phyloP scores from a whole-genome alignment of 1,140 invertebrate genomes.

The Lutraria rhynchaena region DNA sequence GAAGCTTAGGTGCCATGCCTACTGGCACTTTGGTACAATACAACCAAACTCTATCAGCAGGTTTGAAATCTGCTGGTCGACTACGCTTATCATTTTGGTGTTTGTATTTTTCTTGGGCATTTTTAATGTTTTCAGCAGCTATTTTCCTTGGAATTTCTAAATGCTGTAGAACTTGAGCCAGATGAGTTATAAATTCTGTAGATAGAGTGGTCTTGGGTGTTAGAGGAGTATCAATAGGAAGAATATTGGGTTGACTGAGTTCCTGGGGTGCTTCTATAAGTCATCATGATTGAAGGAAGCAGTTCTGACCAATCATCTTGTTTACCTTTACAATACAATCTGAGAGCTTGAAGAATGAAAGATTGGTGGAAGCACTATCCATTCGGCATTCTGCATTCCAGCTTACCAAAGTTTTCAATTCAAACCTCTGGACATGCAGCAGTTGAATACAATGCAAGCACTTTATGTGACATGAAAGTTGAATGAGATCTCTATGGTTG shows the following conservation, averaged over 20 bases:
- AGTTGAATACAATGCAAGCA: constrained; percentile 49
- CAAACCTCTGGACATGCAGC: constrained; percentile 59
- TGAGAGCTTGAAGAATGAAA: constrained; percentile 38
- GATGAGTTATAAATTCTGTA: no score
- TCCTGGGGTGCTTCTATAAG: no score
- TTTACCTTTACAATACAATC: neutral
- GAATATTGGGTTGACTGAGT: neutral
- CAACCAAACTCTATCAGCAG: no score
- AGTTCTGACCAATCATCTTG: constrained; percentile 22
- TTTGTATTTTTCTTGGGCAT: no score
- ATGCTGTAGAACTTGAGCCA: no score
- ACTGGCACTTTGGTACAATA: no score
- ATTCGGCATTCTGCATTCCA: constrained; percentile 63
- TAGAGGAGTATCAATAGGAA: constrained; percentile 18
- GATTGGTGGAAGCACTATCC: constrained; percentile 56
- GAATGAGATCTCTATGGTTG: constrained; percentile 55
- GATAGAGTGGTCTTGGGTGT: no score
- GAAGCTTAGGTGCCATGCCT: no score
- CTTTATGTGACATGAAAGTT: constrained; percentile 20
- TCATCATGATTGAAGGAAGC: constrained; percentile 3
- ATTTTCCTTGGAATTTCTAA: no score
- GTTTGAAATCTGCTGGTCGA: no score
- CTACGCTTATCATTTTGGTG: no score
- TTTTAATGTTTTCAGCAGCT: no score
- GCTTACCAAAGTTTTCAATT: constrained; percentile 53